These are phyloP conservation scores for Barbus barbus DNA, from an alignment of 2,113 vertebrate genomes.

Conservation along the genomic window DNA sequence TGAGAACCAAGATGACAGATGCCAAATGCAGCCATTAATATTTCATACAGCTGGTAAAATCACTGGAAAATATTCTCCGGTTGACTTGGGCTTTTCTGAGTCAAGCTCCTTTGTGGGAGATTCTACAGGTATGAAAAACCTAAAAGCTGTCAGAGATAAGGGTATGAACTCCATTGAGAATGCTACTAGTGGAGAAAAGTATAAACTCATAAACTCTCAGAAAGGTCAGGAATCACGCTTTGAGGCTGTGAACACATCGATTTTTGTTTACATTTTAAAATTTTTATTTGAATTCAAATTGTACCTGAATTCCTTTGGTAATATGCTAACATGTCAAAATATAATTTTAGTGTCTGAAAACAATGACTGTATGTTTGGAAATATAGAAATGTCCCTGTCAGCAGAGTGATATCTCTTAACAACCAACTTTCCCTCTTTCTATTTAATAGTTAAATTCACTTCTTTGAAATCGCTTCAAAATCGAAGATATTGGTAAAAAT, in stretches of 20 bases:
- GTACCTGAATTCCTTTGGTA: background rate
- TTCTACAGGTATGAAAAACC: background rate
- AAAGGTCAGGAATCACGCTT: background rate
- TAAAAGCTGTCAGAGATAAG: constrained; percentile 4
- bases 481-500: too few species aligned
- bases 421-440: background rate
- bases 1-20: constrained; percentile 23
- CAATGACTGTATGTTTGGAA: background rate
- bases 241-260: background rate
- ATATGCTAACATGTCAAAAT: background rate
- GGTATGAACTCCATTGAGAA: background rate
- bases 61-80: background rate
- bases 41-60: constrained; percentile 20
- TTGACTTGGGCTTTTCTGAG: constrained; percentile 19
- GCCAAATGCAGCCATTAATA: constrained; percentile 18
- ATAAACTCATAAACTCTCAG: background rate
- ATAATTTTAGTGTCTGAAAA: background rate
- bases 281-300: background rate
- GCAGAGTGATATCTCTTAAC: background rate
- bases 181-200: background rate
- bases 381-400: background rate
- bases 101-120: constrained; percentile 11
- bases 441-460: background rate
- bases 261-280: background rate
- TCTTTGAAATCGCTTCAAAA: background rate